Percentiles rank a stretch among this genome's conserved stretches.
These are phyloP conservation scores for Allobates femoralis DNA, from an alignment of 2,797 vertebrate species.

Conservation along the genomic window DNA sequence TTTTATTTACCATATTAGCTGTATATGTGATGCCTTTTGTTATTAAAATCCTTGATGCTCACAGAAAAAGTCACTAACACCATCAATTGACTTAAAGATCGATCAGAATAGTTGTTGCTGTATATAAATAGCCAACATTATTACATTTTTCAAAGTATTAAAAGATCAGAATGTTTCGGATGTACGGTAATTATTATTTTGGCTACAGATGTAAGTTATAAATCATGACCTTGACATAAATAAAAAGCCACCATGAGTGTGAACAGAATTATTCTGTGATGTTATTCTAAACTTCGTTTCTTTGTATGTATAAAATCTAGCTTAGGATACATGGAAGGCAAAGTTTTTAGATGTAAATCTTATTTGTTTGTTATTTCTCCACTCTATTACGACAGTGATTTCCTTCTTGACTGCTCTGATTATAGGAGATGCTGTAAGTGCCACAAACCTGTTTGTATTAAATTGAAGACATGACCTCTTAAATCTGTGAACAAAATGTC, in stretches of 20 bases:
- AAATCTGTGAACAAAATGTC: no score
- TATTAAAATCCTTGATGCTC: neutral
- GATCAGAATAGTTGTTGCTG: neutral
- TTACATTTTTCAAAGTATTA: neutral
- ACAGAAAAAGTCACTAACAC: neutral
- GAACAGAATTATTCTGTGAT: no score
- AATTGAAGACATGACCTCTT: no score
- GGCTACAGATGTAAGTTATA: neutral
- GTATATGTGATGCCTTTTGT: neutral
- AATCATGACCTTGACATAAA: no score
- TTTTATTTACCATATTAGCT: neutral
- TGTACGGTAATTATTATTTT: neutral
- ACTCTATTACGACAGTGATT: neutral
- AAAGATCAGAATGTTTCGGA: neutral
- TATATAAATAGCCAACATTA: neutral
- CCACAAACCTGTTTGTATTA: no score
- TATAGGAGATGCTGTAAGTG: no score
- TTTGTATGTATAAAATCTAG: no score
- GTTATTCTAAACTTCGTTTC: no score
- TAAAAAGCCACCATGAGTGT: neutral
- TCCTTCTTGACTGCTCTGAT: no score
- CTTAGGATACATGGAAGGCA: no score
- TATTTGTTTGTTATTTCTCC: no score
- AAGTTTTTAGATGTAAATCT: no score
- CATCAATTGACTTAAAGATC: neutral